These are phyloP conservation scores for Lapara coniferarum DNA, from an alignment of 2,888 invertebrate species.

Conservation along the genomic window DNA sequence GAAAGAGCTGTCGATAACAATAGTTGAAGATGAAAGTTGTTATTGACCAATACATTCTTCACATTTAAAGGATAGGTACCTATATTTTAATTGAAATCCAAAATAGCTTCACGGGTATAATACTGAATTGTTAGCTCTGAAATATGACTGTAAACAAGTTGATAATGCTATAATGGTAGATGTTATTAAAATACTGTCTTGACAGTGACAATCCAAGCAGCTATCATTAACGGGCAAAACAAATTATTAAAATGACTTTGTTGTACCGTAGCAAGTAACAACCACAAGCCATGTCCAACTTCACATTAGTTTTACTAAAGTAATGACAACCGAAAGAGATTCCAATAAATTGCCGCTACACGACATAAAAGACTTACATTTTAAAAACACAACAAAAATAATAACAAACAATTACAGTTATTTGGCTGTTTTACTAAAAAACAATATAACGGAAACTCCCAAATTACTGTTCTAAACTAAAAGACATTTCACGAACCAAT, in stretches of 20 bases:
- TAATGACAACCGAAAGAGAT: constrained; percentile 67
- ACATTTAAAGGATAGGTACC: background rate
- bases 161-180: too few species aligned
- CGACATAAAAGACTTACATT: constrained; percentile 54
- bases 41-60: too few species aligned
- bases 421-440: background rate
- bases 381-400: constrained; percentile 37
- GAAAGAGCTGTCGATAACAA: background rate
- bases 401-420: constrained; percentile 30
- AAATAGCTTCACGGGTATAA: too few species aligned
- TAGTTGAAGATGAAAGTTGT: too few species aligned
- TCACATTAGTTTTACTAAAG: constrained; percentile 61
- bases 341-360: constrained; percentile 69
- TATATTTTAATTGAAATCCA: background rate
- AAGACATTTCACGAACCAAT: constrained; percentile 38
- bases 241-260: constrained; percentile 52
- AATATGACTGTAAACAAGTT: too few species aligned
- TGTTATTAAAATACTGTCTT: too few species aligned
- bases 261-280: constrained; percentile 64
- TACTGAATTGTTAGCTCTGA: too few species aligned
- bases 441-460: background rate
- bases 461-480: constrained; percentile 25
- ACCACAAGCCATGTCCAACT: constrained; percentile 66
- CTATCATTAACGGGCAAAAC: constrained; percentile 44
- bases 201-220: background rate